phyloP scores from a whole-genome alignment of 1,140 invertebrate genomes.

The Archegozetes longisetosus region DNA sequence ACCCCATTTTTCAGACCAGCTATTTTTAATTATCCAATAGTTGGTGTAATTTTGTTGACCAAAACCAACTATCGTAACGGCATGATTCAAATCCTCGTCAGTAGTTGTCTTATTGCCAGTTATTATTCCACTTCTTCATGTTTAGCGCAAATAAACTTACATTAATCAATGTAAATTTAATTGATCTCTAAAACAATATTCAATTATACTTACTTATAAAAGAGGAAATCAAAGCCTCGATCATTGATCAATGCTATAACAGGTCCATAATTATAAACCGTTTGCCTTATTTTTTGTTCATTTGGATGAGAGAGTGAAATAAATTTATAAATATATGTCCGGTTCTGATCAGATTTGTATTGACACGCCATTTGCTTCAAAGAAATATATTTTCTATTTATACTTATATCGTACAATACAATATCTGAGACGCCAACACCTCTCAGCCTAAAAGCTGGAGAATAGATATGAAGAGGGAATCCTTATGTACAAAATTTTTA shows the following conservation, averaged over 20 bases:
- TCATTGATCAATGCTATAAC: neutral
- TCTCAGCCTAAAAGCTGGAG: too few species aligned
- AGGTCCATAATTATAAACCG: neutral
- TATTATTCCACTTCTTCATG: neutral
- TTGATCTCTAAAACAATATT: too few species aligned
- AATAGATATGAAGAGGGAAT: too few species aligned
- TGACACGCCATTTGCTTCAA: too few species aligned
- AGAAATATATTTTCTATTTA: too few species aligned
- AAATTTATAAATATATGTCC: neutral
- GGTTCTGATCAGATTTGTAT: neutral
- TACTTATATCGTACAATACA: too few species aligned
- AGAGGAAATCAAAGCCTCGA: neutral
- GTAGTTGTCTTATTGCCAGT: neutral
- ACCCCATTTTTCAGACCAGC: constrained; percentile 14
- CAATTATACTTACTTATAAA: neutral
- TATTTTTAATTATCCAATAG: constrained; percentile 17
- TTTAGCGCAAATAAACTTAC: neutral
- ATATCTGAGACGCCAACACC: too few species aligned
- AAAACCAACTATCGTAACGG: neutral
- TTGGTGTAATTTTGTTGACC: neutral
- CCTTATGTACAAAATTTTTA: too few species aligned
- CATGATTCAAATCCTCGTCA: neutral
- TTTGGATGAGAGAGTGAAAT: neutral
- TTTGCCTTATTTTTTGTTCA: neutral
- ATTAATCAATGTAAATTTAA: too few species aligned